Conservation (phyloP, 2,888 invertebrate genomes). For the Orchestes rusci region DNA sequence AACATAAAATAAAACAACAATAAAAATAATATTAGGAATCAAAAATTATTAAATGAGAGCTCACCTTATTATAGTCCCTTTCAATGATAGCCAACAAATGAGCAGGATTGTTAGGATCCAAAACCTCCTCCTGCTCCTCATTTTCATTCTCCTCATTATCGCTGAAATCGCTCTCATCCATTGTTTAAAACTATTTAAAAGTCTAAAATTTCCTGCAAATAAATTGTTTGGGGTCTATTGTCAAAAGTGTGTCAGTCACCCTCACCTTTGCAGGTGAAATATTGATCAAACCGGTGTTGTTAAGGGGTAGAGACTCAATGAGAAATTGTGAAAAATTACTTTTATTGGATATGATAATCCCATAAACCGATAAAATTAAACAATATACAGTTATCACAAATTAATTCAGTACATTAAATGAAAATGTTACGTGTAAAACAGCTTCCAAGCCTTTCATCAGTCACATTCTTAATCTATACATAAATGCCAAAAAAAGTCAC, state of each 20-base stretch:
- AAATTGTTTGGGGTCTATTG: too few species aligned
- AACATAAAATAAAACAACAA: too few species aligned
- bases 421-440: constrained; percentile 1
- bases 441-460: neutral
- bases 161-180: constrained; percentile 39
- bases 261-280: constrained; percentile 6
- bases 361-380: constrained; percentile 40
- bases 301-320: too few species aligned
- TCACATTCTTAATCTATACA: neutral
- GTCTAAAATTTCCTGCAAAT: too few species aligned
- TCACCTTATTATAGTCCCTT: constrained; percentile 40
- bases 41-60: too few species aligned
- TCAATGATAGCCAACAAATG: constrained; percentile 40
- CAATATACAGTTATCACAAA: constrained; percentile 43
- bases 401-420: constrained; percentile 41
- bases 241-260: too few species aligned
- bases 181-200: too few species aligned
- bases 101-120: constrained; percentile 41
- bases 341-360: constrained; percentile 42
- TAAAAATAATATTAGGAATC: too few species aligned
- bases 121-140: constrained; percentile 32
- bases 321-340: constrained; percentile 37
- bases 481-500: too few species aligned
- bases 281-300: constrained; percentile 27
- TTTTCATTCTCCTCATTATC: constrained; percentile 34